Percentiles rank a stretch among this genome's conserved stretches.
These are phyloP conservation scores for Aegypius monachus DNA, from an alignment of 2,113 vertebrate genomes.

Conservation along the genomic window DNA sequence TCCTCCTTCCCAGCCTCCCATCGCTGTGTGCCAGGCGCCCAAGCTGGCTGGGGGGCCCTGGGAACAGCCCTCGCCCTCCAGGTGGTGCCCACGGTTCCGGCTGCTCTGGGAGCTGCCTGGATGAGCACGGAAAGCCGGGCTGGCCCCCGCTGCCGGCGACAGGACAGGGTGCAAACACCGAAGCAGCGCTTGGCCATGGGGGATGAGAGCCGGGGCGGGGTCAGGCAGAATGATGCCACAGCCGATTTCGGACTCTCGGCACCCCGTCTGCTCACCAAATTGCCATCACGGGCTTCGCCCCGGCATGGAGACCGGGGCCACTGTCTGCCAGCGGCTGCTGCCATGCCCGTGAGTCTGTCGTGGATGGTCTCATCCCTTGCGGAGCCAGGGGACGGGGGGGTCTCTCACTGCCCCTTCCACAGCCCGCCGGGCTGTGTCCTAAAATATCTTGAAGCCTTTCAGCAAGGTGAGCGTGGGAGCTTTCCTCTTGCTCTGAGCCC, in stretches of 20 bases:
- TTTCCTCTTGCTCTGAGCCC: slow-evolving; percentile 90
- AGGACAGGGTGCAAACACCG: background rate
- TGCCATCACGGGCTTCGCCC: background rate
- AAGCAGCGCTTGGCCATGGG: background rate
- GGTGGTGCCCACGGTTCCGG: fast-evolving
- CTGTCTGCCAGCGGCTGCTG: fast-evolving
- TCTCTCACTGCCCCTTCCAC: background rate
- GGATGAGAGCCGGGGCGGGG: fast-evolving
- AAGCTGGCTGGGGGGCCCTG: background rate
- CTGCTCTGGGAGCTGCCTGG: background rate
- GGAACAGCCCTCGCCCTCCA: background rate
- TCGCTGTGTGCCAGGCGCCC: background rate
- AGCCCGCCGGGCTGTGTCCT: background rate
- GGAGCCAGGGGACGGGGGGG: fast-evolving
- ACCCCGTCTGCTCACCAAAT: background rate
- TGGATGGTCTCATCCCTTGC: background rate
- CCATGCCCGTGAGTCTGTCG: fast-evolving
- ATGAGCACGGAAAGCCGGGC: background rate
- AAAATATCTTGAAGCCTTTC: slow-evolving; percentile 94
- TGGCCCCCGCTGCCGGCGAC: fast-evolving
- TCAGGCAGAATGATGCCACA: background rate
- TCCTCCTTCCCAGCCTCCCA: background rate
- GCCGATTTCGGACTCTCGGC: fast-evolving
- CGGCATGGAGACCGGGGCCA: fast-evolving
- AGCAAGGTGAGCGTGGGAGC: slow-evolving; percentile 87